A percentile compares a stretch with the other conserved stretches of the same genome.
These are phyloP conservation scores for Prunella himalayana DNA, from an alignment of 2,113 vertebrate genomes.

Conservation along the genomic window DNA sequence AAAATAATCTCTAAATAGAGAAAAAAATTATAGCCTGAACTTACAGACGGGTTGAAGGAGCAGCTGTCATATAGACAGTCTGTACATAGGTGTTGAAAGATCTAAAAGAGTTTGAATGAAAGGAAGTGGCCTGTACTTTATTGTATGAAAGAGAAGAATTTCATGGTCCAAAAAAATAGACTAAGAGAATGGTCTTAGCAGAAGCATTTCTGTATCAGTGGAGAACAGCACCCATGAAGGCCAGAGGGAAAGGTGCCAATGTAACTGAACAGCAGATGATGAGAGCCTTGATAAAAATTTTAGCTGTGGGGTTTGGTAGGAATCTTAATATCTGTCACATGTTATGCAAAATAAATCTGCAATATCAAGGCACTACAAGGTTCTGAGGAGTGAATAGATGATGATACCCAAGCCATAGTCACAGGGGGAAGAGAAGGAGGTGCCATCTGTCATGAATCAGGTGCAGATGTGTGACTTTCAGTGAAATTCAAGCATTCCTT, in stretches of 20 bases:
- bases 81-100: background rate
- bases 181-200: background rate
- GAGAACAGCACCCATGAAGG: background rate
- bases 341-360: background rate
- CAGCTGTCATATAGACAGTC: background rate
- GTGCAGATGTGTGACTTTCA: background rate
- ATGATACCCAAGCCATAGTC: background rate
- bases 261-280: background rate
- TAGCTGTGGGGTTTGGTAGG: background rate
- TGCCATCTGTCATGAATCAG: background rate
- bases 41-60: background rate
- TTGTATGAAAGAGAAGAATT: background rate
- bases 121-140: background rate
- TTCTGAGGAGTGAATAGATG: background rate
- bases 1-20: background rate
- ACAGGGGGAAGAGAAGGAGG: background rate
- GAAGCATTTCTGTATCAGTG: background rate
- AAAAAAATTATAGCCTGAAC: background rate
- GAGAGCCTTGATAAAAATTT: background rate
- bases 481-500: background rate
- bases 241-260: background rate
- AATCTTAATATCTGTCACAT: background rate
- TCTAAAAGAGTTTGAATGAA: background rate
- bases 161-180: background rate
- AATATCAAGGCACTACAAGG: background rate